These are phyloP conservation scores for Coreius guichenoti DNA, from an alignment of 2,797 vertebrate genomes.

Conservation along the genomic window DNA sequence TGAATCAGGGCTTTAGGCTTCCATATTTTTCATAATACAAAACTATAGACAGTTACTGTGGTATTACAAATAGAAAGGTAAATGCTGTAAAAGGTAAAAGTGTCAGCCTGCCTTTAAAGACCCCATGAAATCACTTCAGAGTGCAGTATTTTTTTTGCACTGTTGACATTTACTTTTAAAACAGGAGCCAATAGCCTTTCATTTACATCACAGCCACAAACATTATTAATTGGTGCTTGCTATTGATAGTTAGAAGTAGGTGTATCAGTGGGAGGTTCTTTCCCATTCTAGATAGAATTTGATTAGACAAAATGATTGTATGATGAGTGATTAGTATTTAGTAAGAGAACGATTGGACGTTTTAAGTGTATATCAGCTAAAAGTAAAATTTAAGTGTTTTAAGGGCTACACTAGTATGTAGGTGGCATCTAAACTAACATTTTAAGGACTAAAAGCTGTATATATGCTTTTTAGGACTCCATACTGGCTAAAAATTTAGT, in stretches of 20 bases:
- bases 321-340: neutral
- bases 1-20: neutral
- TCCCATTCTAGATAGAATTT: neutral
- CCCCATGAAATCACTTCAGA: neutral
- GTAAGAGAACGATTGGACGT: neutral
- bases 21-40: neutral
- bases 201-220: neutral
- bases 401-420: neutral
- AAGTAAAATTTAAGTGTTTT: neutral
- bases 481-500: neutral
- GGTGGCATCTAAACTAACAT: neutral
- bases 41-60: neutral
- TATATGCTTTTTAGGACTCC: neutral
- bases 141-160: neutral
- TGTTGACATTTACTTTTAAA: slow-evolving; percentile 1
- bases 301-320: neutral
- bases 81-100: slow-evolving; percentile 8
- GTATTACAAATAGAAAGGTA: neutral
- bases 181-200: neutral
- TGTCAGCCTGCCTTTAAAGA: neutral
- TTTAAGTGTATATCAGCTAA: neutral
- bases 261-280: neutral
- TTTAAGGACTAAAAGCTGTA: neutral
- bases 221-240: neutral
- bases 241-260: neutral